These are phyloP conservation scores for Augiades crinisus DNA, from an alignment of 2,888 invertebrate genomes.

Conservation along the genomic window DNA sequence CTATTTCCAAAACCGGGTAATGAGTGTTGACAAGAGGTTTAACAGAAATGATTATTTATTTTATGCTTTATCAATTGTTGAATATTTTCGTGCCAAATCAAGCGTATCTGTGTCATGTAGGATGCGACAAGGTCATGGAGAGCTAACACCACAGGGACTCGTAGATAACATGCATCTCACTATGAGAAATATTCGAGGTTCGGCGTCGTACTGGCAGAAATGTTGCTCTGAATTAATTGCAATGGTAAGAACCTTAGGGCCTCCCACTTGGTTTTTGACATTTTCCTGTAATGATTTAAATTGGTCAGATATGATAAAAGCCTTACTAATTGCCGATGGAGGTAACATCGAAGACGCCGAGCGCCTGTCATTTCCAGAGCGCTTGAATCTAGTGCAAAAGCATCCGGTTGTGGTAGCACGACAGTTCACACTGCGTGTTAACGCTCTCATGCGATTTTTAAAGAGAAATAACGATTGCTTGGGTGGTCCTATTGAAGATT, in stretches of 20 bases:
- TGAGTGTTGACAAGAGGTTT: constrained; percentile 33
- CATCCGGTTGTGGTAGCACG: too few species aligned
- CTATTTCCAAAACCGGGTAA: constrained; percentile 35
- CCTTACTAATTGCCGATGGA: too few species aligned
- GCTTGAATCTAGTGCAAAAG: too few species aligned
- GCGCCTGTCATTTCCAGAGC: too few species aligned
- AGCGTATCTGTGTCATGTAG: constrained; percentile 40
- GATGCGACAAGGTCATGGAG: constrained; percentile 34
- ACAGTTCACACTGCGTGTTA: too few species aligned
- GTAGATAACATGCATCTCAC: constrained; percentile 42
- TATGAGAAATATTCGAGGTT: constrained; percentile 43
- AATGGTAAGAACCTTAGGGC: constrained; percentile 42
- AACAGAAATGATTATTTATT: constrained; percentile 41
- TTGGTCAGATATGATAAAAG: too few species aligned
- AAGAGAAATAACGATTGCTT: too few species aligned
- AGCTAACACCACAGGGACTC: constrained; percentile 32
- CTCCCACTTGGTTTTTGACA: constrained; percentile 44
- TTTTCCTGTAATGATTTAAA: constrained; percentile 19
- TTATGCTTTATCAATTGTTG: constrained; percentile 33
- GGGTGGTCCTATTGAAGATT: too few species aligned
- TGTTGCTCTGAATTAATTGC: constrained; percentile 46
- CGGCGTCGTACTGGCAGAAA: too few species aligned
- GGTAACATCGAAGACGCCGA: too few species aligned
- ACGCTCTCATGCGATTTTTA: too few species aligned
- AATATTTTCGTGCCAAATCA: constrained; percentile 33